These are phyloP conservation scores for Lysandra coridon DNA, from an alignment of 2,888 invertebrate species.

Conservation along the genomic window DNA sequence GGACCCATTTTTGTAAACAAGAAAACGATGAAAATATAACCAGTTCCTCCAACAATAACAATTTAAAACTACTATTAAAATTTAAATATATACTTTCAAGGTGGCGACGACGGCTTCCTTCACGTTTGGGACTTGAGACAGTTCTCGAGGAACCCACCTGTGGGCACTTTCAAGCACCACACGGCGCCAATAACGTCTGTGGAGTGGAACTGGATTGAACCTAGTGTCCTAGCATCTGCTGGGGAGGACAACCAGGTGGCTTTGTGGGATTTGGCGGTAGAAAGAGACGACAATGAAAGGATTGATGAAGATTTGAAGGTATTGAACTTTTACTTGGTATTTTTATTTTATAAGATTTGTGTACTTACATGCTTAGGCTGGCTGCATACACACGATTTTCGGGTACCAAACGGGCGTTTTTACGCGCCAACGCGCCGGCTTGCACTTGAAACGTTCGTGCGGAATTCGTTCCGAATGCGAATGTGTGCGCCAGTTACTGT, in stretches of 20 bases:
- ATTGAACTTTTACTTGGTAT: constrained; percentile 35
- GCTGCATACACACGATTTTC: too few species aligned
- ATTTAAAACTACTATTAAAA: neutral
- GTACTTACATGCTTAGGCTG: too few species aligned
- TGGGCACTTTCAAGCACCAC: constrained; percentile 98
- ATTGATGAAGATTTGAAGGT: constrained; percentile 78
- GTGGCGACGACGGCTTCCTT: constrained; percentile 97
- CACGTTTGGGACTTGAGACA: constrained; percentile 97
- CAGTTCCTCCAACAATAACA: too few species aligned
- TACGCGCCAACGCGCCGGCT: too few species aligned
- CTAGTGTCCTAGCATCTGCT: constrained; percentile 94
- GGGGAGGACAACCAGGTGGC: constrained; percentile 98
- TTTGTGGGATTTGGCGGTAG: constrained; percentile 97
- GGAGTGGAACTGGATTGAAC: constrained; percentile 97
- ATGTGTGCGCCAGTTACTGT: too few species aligned
- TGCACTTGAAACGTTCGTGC: too few species aligned
- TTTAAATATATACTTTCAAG: constrained; percentile 60
- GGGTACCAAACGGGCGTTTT: too few species aligned
- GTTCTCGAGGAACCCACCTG: constrained; percentile 87
- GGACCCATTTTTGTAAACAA: too few species aligned
- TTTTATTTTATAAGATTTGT: neutral
- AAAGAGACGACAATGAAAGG: constrained; percentile 85
- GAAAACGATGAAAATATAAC: too few species aligned
- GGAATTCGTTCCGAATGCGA: too few species aligned
- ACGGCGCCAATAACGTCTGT: constrained; percentile 95